Percentiles rank a stretch among this genome's conserved stretches.
phyloP scores from a whole-genome alignment of 1,140 invertebrate species.

The Conus ventricosus region DNA sequence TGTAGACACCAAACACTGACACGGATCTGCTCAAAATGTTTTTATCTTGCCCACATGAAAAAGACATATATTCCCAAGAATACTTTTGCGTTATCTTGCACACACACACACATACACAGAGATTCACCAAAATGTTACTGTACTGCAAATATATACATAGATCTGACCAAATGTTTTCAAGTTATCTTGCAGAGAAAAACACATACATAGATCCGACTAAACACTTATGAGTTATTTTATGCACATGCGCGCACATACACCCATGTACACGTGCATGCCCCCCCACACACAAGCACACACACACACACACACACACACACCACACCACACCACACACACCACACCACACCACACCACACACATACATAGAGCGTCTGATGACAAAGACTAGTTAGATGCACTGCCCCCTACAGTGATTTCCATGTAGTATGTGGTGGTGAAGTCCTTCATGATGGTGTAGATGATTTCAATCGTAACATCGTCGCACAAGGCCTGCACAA shows the following conservation, averaged over 20 bases:
- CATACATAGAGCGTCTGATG: neutral
- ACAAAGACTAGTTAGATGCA: neutral
- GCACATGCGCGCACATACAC: neutral
- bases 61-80: too few relatives aligned
- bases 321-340: neutral
- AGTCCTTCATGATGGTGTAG: slow-evolving; percentile 52
- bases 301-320: neutral
- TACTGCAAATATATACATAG: too few relatives aligned
- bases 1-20: too few relatives aligned
- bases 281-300: neutral
- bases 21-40: too few relatives aligned
- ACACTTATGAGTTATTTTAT: neutral
- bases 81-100: neutral
- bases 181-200: neutral
- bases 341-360: neutral
- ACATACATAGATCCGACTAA: neutral
- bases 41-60: too few relatives aligned
- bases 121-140: too few relatives aligned
- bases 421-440: slow-evolving; percentile 56
- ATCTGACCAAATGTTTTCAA: too few relatives aligned
- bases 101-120: neutral
- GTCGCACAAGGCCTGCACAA: slow-evolving; percentile 55
- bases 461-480: slow-evolving; percentile 51
- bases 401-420: slow-evolving; percentile 42
- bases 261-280: neutral